phyloP scores from a whole-genome alignment of 1,140 invertebrate species.

The Euglossa dilemma region DNA sequence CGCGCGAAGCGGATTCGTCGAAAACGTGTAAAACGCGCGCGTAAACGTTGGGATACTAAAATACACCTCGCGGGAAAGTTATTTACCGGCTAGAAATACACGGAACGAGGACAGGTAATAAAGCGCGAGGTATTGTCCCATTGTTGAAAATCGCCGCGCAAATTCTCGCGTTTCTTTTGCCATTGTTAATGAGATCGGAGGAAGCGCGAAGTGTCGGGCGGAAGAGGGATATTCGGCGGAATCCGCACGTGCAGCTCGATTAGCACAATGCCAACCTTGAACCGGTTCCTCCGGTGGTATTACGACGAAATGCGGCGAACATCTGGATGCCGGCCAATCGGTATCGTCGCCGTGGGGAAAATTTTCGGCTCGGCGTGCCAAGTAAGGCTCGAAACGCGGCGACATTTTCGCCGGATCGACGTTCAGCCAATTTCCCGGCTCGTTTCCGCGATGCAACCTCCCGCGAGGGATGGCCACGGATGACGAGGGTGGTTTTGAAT shows the following conservation, averaged over 20 bases:
- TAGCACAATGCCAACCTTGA: slow-evolving; percentile 52
- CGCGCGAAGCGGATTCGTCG: too few species aligned
- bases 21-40: too few species aligned
- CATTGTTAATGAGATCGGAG: background rate
- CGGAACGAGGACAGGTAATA: too few species aligned
- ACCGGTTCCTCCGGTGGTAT: slow-evolving; percentile 26
- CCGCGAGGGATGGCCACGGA: background rate
- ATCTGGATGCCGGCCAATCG: slow-evolving; percentile 62
- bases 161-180: background rate
- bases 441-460: slow-evolving; percentile 12
- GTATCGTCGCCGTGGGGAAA: slow-evolving; percentile 31
- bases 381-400: slow-evolving; percentile 3
- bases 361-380: slow-evolving; percentile 46
- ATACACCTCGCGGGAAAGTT: too few species aligned
- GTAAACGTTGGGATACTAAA: too few species aligned
- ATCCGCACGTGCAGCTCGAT: slow-evolving; percentile 11
- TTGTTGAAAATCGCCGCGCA: background rate
- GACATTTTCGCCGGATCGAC: slow-evolving; percentile 21
- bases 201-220: background rate
- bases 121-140: too few species aligned
- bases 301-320: slow-evolving; percentile 28
- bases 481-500: background rate
- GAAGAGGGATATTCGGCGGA: slow-evolving; percentile 24
- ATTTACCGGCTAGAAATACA: too few species aligned
- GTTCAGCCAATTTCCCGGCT: background rate